Evolutionary conservation across 2,888 invertebrate species (phyloP).

Genomic region (Thera britannica): DNA sequence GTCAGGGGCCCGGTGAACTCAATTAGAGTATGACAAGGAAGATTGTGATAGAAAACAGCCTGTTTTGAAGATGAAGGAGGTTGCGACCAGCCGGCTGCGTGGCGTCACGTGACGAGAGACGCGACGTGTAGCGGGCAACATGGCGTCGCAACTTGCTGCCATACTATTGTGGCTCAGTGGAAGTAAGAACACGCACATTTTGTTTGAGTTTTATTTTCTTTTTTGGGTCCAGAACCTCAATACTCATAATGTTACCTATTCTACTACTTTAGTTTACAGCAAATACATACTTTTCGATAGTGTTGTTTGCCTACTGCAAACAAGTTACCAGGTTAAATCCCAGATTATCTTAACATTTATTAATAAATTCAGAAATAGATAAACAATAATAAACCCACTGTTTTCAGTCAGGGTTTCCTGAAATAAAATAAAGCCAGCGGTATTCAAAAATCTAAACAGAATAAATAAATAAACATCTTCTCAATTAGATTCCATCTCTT

Average conservation of each 20-base stretch:
- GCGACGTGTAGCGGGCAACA: conserved; percentile 54
- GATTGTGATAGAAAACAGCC: conserved; percentile 42
- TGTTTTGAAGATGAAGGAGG: conserved; percentile 67
- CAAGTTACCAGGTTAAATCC: no score
- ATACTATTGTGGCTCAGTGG: conserved; percentile 76
- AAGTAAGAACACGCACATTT: conserved; percentile 59
- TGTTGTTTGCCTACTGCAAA: no score
- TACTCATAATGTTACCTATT: no score
- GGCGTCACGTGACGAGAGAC: conserved; percentile 69
- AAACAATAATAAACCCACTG: neutral
- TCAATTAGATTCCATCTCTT: conserved; percentile 60
- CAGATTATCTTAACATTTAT: no score
- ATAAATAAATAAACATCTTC: conserved; percentile 59
- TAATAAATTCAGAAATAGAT: neutral
- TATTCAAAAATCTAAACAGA: conserved; percentile 15
- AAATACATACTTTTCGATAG: no score
- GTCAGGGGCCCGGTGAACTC: conserved; percentile 43
- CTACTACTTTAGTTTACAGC: no score
- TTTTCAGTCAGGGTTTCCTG: neutral
- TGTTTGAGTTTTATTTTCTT: no score
- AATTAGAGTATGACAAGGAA: conserved; percentile 55
- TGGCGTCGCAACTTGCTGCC: conserved; percentile 73
- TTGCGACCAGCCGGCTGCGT: conserved; percentile 55
- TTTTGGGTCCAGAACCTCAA: no score
- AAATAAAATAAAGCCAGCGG: neutral